phyloP scores from a whole-genome alignment of 1,140 invertebrate genomes.

The Drosophila serrata region DNA sequence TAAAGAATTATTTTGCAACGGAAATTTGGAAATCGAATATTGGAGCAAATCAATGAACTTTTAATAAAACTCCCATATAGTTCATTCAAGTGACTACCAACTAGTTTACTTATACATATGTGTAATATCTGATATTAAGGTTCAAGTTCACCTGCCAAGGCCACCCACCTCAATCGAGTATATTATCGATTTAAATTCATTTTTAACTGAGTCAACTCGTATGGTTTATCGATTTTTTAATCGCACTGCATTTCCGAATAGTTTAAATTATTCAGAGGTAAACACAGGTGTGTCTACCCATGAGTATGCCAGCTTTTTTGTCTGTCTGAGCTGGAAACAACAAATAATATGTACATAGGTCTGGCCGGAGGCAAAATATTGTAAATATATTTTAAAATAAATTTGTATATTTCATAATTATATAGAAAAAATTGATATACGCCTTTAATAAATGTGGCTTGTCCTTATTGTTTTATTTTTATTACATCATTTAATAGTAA shows the following conservation, averaged over 20 bases:
- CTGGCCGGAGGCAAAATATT: too few species aligned
- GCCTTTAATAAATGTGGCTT: too few species aligned
- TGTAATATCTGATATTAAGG: conserved; percentile 14
- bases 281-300: conserved; percentile 35
- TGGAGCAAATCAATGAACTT: background rate
- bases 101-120: background rate
- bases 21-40: conserved; percentile 17
- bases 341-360: background rate
- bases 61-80: background rate
- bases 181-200: conserved; percentile 63
- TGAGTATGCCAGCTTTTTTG: conserved; percentile 12
- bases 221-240: conserved; percentile 74
- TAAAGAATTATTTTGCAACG: conserved; percentile 59
- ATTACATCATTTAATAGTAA: too few species aligned
- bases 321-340: background rate
- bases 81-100: background rate
- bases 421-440: too few species aligned
- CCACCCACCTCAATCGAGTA: conserved; percentile 25
- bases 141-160: conserved; percentile 42
- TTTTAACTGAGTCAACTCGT: conserved; percentile 62
- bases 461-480: too few species aligned
- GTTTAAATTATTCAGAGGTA: conserved; percentile 69
- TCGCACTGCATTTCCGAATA: conserved; percentile 43
- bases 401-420: too few species aligned
- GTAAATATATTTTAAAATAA: background rate